Evolutionary conservation across 2,888 invertebrate genomes (phyloP), one percentile per base, ranked within the genome.

Genomic region (Cryptocephalus primarius): DNA sequence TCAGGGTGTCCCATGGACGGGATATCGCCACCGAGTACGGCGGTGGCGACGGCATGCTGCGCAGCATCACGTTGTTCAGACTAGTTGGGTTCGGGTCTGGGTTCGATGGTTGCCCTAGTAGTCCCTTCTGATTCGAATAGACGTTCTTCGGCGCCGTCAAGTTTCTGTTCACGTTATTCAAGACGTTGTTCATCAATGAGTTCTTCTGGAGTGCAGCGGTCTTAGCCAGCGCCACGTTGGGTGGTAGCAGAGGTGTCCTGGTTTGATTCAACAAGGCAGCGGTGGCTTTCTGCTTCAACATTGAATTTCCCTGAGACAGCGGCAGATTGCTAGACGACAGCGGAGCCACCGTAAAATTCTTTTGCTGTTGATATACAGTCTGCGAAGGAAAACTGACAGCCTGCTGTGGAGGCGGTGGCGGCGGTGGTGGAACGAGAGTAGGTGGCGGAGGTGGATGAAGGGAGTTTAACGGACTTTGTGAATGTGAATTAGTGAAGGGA

Each of bases 1-100:
- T 46, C 42, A 60, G 44, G 8, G 59, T 52, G 46, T 61, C 61
- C 61, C 61, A 61, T n/a, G 55, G 53, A 34, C 61, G 51, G 13
- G 57, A 53, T 32, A 62, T 56, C 12, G 63, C 62, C 12, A 61
- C 60, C 11, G 58, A 57, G 46, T 63, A 63, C 1, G 63, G 62
- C 8, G 63, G 63, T 12, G 63, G 63, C 6, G 63, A 61, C 10
- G 61, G 61, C 44, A 62, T 45, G 42, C 46, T 52, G 40, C 54
- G 52, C 38, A 51, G 43, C 40, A 45, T 36, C 14, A 50, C 38
- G 38, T 45, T 52, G 42, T 43, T 55, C 39, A 50, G 45, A 8
- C 39, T 48, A 36, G 45, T 32, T 6, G 49, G 44, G 40, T 42
- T 47, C 22, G 22, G 22, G 22, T 22, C 22, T 2, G 22, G 6